Base-by-base conservation (phyloP, 2,113 vertebrate genomes). In the Bettongia penicillata region DNA sequence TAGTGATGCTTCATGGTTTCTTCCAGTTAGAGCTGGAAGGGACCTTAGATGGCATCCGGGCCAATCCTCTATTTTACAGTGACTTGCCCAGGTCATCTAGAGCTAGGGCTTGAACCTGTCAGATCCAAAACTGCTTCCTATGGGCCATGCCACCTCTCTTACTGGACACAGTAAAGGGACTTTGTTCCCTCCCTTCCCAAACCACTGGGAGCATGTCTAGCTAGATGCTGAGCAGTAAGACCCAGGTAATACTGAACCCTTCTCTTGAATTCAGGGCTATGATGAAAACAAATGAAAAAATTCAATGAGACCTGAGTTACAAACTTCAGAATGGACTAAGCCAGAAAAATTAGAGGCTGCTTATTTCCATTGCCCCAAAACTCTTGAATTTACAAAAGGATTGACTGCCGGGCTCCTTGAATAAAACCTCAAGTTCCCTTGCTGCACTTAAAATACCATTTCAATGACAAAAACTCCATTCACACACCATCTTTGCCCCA, bases 101-200 rank as follows among this genome's bases (percentile, higher is more conserved):
- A n/a, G 68, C 16, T 19, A 43, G 37, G 37, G 1, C 37, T 22
- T 43, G 68, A 43, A 22, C n/a, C 68, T 23, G 19, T 43, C 68
- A 84, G 16, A 84, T 84, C 68, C 19, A 22, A 7, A 16, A 12
- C 8, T n/a, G 16, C 22, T 68, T 37, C 12, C 31, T 4, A 4
- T 68, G 61, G 37, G 37, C 14, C 37, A 68, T 57, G 55, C 26
- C 4, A 1, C 55, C 8, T 61, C 28, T 61, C 57, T 61, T 14
- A 5, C 0, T 19, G 37, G 0, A 53, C 0, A 9, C 0, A 11
- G n/a, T n/a, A n/a, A n/a, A n/a, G n/a, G n/a, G n/a, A n/a, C 3
- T 77, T 16, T 24, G 3, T 19, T 10, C 43, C 47, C n/a, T 7
- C 2, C 4, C 10, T 84, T 8, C 6, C 49, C 26, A 53, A 43